These are phyloP conservation scores for Digitonthophagus gazella DNA, from an alignment of 2,888 invertebrate genomes.

Conservation along the genomic window DNA sequence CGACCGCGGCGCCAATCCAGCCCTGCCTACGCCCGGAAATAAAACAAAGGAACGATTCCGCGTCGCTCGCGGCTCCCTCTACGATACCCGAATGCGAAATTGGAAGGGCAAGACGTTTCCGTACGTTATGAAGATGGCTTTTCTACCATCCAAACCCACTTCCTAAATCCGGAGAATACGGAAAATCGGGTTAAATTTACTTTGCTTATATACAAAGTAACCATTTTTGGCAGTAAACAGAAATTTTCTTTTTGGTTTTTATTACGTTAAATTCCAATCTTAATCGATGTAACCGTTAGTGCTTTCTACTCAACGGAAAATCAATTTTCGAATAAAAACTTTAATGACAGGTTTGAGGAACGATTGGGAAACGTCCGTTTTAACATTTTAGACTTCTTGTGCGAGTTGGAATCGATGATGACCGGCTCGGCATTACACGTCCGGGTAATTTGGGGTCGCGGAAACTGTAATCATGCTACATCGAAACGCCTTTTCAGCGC, in stretches of 20 bases:
- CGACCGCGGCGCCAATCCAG: slow-evolving; percentile 40
- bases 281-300: neutral
- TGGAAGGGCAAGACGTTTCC: slow-evolving; percentile 31
- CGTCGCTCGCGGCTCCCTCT: slow-evolving; percentile 40
- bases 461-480: neutral
- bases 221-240: no score
- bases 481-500: neutral
- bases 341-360: neutral
- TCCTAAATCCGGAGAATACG: no score
- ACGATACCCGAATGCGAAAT: slow-evolving; percentile 49
- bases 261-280: no score
- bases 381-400: neutral
- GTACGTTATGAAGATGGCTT: slow-evolving; percentile 3
- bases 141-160: slow-evolving; percentile 1
- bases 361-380: neutral
- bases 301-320: neutral
- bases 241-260: no score
- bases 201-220: no score
- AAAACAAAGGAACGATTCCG: slow-evolving; percentile 46
- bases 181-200: no score
- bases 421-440: neutral
- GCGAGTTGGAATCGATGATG: no score
- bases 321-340: neutral
- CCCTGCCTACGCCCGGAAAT: slow-evolving; percentile 46
- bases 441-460: neutral